Base-by-base conservation (phyloP, 2,888 invertebrate species). In the Desoria tigrina region DNA sequence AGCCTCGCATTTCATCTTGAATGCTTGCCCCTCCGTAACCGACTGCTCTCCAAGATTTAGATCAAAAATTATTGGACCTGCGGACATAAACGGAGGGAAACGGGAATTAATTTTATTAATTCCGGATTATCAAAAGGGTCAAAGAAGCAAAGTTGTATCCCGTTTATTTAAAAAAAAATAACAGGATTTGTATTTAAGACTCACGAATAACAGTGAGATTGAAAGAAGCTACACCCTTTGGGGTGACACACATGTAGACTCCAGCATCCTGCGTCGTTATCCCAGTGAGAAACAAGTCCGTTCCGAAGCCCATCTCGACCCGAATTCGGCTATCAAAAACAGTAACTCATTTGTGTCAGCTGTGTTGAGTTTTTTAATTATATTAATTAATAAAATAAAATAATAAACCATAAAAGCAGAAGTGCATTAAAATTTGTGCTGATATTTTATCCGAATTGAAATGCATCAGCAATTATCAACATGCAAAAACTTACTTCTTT, bases 21-120 rank as follows among this genome's bases (percentile, higher is more conserved):
- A 73, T 37, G 61, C 67, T 57, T 63, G 61, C 51, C 74, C 74
- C 67, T 76, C 76, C 56, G 73, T 54, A 42, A 74, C 74, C 59
- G 71, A 72, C 66, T 76, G 76, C 54, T 74, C 73, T 9, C 68
- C 72, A 27, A 69, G 61, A 23, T 50, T 71, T 50, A 55, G 58
- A 63, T 76, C 73, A 61, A 76, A 76, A 56, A 72, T 70, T 55
- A 76, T 74, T 53, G 74, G 76, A 71, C 74, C 76, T 76, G n/a
- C n/a, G 37, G 54, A 58, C 21, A 60, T 42, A 14, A 45, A 42
- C 18, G 45, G 32, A n/a, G 37, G 42, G 53, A 39, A 54, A 50
- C 32, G 54, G 16, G 32, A 24, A 63, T 39, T 16, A 58, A 45
- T 45, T 45, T 11, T 6, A 45, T 45, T 45, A 45, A n/a, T 45